Evolutionary conservation across 2,113 vertebrate genomes (phyloP).

Genomic region (Megaceryle maxima): DNA sequence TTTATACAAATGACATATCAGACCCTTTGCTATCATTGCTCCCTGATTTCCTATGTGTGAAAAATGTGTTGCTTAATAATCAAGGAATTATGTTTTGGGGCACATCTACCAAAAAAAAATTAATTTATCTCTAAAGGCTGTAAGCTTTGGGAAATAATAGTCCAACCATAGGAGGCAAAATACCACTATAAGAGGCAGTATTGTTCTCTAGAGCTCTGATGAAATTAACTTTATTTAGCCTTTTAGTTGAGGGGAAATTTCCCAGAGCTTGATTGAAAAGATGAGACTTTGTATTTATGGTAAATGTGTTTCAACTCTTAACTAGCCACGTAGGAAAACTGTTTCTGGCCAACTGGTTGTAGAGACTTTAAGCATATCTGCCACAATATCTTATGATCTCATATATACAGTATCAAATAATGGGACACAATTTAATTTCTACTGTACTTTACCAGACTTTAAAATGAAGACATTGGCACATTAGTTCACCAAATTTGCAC

Average conservation of each 20-base stretch:
- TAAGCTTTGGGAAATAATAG: background rate
- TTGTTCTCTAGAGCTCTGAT: background rate
- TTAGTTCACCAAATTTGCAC: background rate
- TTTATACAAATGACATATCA: background rate
- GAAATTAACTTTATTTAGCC: background rate
- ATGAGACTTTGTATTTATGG: background rate
- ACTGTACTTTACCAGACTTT: background rate
- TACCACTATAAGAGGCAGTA: background rate
- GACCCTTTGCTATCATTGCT: background rate
- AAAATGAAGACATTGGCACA: background rate
- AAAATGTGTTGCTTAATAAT: background rate
- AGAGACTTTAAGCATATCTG: background rate
- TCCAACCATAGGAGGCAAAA: background rate
- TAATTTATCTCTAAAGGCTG: background rate
- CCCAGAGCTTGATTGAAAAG: background rate
- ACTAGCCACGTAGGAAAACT: background rate
- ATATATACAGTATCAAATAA: background rate
- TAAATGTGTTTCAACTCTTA: background rate
- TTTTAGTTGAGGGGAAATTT: background rate
- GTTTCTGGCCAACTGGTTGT: background rate
- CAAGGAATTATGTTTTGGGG: background rate
- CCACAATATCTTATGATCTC: background rate
- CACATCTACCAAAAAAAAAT: background rate
- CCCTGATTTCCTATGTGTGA: background rate
- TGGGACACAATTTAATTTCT: background rate